Evolutionary conservation across 2,888 invertebrate species (phyloP), one percentile per base, ranked within the genome.

Genomic region (Dasysyrphus albostriatus): DNA sequence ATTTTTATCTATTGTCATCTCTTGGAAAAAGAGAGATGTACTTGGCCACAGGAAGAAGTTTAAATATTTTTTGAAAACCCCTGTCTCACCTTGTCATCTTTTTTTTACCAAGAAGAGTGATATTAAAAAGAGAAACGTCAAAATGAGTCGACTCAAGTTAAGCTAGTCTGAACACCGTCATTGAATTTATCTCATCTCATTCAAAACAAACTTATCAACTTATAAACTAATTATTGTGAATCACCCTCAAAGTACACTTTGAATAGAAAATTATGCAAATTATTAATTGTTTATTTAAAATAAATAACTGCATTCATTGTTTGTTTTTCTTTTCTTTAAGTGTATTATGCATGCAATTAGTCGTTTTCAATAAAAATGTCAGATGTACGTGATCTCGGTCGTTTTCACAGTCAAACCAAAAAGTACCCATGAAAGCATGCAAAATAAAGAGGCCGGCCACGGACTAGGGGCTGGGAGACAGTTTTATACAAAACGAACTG

Each of bases 381-480:
- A 74, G 77, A 74, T 73, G 56, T 78, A 87, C 82, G 85, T 87
- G 85, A 87, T 87, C 82, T 78, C 85, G 82, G 69, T 82, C 81
- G 78, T 82, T 87, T 82, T 65, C 47, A 74, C 58, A 79, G 49
- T 72, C 44, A 61, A 80, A 72, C 69, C 67, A 42, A 51, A 82
- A 75, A 75, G 72, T 72, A 70, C 67, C 59, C 72, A 51, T 61
- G 76, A 67, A 65, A 61, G 3, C 4, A 47, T 16, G 61, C 24
- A 19, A 51, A 16, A 65, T 19, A 42, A 56, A 9, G 10, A 56
- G 63, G 19, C 14, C 29, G n/a, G 39, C n/a, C 3, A 14, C 42
- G 2, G 6, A 6, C n/a, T 44, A 7, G 6, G 44, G 6, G 32
- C 32, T 32, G 32, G 24, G 37, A 8, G 39, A 7, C 39, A 59